Percentiles rank a stretch among this genome's conserved stretches.
phyloP scores from a whole-genome alignment of 1,140 invertebrate species.

The Ceratina japonica region DNA sequence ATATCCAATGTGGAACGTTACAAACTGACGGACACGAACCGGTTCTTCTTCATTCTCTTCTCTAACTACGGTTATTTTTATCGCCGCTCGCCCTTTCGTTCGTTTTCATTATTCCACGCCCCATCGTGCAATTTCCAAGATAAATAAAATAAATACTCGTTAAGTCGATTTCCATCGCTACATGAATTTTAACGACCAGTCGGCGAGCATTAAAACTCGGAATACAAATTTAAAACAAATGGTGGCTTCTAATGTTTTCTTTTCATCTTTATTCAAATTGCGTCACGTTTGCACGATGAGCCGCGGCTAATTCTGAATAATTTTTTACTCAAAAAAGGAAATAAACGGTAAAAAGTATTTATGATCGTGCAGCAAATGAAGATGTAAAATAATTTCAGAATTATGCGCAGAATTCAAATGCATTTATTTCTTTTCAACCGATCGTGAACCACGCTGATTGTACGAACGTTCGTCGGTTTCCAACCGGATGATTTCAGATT shows the following conservation, averaged over 20 bases:
- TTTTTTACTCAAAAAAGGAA: background rate
- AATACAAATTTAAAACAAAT: background rate
- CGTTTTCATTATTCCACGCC: conserved; percentile 19
- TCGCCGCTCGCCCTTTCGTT: background rate
- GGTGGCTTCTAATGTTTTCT: background rate
- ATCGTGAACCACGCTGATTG: background rate
- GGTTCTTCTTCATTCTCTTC: background rate
- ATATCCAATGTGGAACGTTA: background rate
- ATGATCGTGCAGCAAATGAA: no score
- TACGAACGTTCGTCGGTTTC: conserved; percentile 8
- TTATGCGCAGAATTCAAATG: background rate
- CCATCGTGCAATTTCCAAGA: background rate
- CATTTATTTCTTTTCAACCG: background rate
- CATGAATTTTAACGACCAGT: conserved; percentile 6
- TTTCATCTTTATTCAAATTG: conserved; percentile 7
- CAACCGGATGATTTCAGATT: conserved; percentile 28
- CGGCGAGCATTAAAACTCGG: conserved; percentile 4
- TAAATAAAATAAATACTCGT: conserved; percentile 8
- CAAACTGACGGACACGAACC: background rate
- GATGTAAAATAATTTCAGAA: background rate
- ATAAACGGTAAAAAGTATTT: background rate
- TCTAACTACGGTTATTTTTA: background rate
- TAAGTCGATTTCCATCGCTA: background rate
- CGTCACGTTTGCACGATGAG: background rate
- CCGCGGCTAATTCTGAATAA: background rate